phyloP scores from a whole-genome alignment of 2,888 invertebrate species.

The Drosophila conformis region DNA sequence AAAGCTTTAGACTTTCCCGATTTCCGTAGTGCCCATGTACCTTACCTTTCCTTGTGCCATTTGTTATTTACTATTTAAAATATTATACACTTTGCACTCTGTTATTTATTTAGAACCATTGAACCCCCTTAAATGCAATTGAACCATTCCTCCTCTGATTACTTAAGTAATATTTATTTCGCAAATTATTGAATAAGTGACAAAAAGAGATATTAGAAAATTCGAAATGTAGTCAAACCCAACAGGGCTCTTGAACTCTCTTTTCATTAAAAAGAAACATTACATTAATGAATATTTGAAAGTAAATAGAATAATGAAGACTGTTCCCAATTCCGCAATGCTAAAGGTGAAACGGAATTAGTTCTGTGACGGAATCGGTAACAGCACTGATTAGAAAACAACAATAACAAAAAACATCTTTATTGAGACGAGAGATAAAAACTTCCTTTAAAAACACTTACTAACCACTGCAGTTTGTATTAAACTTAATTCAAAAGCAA shows the following conservation, averaged over 20 bases:
- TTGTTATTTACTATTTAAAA: conserved; percentile 68
- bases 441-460: conserved; percentile 37
- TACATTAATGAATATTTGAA: conserved; percentile 1
- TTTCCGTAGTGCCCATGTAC: conserved; percentile 51
- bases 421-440: conserved; percentile 27
- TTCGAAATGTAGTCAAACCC: conserved; percentile 14
- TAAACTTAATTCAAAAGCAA: conserved; percentile 34
- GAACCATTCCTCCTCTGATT: conserved; percentile 22
- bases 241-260: background rate
- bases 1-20: conserved; percentile 39
- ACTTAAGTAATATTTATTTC: conserved; percentile 20
- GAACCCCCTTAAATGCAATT: conserved; percentile 28
- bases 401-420: conserved; percentile 9
- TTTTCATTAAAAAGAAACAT: conserved; percentile 4
- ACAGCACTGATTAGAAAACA: conserved; percentile 4
- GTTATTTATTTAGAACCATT: conserved; percentile 36
- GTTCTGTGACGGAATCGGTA: conserved; percentile 7
- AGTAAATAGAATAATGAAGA: conserved; percentile 4
- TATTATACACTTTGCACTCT: conserved; percentile 28
- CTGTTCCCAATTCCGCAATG: conserved; percentile 28
- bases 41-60: conserved; percentile 60
- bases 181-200: conserved; percentile 7
- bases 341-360: conserved; percentile 6
- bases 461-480: conserved; percentile 45
- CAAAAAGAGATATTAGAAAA: conserved; percentile 11